Evolutionary conservation across 2,113 vertebrate species (phyloP), one percentile per base, ranked within the genome.

Genomic region (Gnathonemus longibarbis): DNA sequence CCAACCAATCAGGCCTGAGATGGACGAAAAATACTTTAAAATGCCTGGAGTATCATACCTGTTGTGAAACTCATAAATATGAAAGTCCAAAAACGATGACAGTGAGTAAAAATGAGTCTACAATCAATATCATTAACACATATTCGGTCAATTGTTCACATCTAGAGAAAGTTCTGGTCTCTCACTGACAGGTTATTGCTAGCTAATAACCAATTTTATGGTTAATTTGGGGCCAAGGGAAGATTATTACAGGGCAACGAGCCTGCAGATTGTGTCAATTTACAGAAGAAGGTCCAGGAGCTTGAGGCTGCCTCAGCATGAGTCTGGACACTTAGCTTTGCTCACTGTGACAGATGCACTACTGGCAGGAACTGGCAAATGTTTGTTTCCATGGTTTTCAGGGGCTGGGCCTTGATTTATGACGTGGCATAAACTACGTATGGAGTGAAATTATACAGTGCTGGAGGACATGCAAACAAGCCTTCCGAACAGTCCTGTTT

Each of bases 401-500:
- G 90, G 94, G 93, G 94, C 92, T 87, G 35, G 66, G 87, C 56
- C 89, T 90, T 95, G 94, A 96, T 96, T 96, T 95, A 95, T 91
- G 93, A 96, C 89, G 80, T 77, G 90, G 92, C 89, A 92, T 94
- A 94, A 93, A 92, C 91, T 93, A 92, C 93, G 91, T 90, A 94
- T 93, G 93, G 94, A 95, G 94, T 4, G 46, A 92, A 94, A 94
- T 94, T 94, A 93, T 92, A 92, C 91, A 91, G 92, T 91, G 91
- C 74, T 66, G 91, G 91, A 90, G 89, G 89, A 31, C 52, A 91
- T 89, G 90, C 92, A 94, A 95, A 94, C 91, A 93, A 93, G 92
- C 90, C 89, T 89, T 88, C 88, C 27, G 39, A 90, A 86, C 90
- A 89, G 91, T 89, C 92, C 92, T 91, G 92, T 92, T 92, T 93